A percentile compares a stretch with the other conserved stretches of the same genome.
phyloP scores from a whole-genome alignment of 1,140 invertebrate species.

The Sarcophaga peregrina region DNA sequence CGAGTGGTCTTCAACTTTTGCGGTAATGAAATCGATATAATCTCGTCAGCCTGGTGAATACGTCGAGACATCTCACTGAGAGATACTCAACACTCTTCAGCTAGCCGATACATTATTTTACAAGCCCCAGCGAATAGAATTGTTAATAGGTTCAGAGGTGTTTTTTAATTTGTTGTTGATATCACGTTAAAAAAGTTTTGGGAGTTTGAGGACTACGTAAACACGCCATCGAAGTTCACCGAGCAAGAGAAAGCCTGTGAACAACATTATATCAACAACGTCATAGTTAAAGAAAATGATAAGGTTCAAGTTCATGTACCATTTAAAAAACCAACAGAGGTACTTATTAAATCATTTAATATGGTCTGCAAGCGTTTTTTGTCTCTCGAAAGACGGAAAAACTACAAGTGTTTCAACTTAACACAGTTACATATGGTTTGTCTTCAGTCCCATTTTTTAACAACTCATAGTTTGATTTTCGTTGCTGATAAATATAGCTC shows the following conservation, averaged over 20 bases:
- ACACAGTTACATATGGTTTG: conserved; percentile 4
- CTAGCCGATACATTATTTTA: background rate
- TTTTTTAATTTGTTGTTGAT: background rate
- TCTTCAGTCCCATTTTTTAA: conserved; percentile 32
- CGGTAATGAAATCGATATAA: background rate
- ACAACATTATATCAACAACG: background rate
- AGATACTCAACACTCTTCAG: background rate
- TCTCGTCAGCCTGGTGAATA: background rate
- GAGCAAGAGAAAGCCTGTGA: background rate
- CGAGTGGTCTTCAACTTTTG: background rate
- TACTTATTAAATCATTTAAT: background rate
- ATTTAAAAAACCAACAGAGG: background rate
- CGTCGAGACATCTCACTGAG: background rate
- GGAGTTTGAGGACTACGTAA: background rate
- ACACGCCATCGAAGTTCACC: background rate
- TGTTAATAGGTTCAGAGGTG: background rate
- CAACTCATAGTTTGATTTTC: conserved; percentile 17
- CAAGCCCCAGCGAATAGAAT: conserved; percentile 6
- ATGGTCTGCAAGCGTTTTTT: background rate
- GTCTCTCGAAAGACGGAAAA: background rate
- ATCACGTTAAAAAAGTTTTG: no score
- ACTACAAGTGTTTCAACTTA: background rate
- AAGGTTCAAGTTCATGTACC: background rate
- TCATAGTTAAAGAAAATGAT: background rate
- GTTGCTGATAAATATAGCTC: conserved; percentile 27